These are phyloP conservation scores for Hafferia zeledoni DNA, from an alignment of 2,797 vertebrate species.

Conservation along the genomic window DNA sequence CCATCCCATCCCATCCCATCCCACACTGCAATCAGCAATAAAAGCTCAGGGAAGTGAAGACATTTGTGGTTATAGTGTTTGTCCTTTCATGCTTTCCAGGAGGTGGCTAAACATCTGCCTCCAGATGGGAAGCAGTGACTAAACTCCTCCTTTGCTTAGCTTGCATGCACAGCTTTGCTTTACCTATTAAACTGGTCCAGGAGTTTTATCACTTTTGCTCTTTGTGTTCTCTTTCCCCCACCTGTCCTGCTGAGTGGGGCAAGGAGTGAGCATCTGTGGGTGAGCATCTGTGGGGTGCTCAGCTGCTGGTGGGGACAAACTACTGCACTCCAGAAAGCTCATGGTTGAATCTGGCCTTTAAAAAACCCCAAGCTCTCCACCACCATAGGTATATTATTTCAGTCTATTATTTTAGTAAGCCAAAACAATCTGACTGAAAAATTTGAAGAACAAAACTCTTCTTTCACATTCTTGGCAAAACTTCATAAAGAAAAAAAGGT, in stretches of 20 bases:
- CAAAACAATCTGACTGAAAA: background rate
- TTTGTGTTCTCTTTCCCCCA: background rate
- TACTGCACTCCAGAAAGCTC: background rate
- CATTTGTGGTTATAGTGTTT: rapidly evolving
- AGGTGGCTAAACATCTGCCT: background rate
- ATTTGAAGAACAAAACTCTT: background rate
- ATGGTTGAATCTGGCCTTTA: background rate
- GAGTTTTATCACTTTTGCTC: background rate
- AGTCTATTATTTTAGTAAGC: background rate
- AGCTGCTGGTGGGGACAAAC: background rate
- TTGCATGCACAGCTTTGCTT: background rate
- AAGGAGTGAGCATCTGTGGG: background rate
- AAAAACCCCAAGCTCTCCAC: background rate
- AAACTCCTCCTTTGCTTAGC: background rate
- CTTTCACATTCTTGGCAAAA: background rate
- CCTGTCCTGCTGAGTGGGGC: rapidly evolving
- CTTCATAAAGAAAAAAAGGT: background rate
- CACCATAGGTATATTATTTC: background rate
- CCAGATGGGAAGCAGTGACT: background rate
- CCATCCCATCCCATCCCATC: background rate
- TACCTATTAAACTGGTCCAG: background rate
- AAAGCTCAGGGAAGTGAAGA: background rate
- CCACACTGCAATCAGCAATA: background rate
- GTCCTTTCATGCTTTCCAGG: background rate
- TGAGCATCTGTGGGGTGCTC: background rate